Evolutionary conservation across 2,113 vertebrate species (phyloP).

Genomic region (Procavia capensis): DNA sequence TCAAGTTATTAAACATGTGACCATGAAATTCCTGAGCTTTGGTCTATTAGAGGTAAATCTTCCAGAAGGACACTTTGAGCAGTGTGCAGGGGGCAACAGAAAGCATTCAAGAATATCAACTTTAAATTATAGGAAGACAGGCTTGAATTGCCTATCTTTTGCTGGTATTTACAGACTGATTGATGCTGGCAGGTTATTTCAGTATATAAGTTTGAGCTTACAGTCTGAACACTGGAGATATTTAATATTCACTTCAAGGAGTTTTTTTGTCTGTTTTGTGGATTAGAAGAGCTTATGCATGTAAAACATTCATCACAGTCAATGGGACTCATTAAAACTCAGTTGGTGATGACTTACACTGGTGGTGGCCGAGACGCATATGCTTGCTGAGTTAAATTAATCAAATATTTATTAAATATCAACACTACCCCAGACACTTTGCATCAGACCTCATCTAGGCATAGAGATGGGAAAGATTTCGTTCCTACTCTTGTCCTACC

Average conservation of each 20-base stretch:
- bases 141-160: not conserved
- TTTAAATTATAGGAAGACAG: not conserved
- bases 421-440: not conserved
- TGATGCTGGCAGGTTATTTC: not conserved
- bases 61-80: not conserved
- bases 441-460: not conserved
- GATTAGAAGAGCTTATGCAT: slow-evolving; percentile 17
- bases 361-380: not conserved
- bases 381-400: slow-evolving; percentile 26
- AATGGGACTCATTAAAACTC: slow-evolving; percentile 62
- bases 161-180: not conserved
- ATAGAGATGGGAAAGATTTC: not conserved
- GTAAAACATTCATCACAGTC: slow-evolving; percentile 13
- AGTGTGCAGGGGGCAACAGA: not conserved
- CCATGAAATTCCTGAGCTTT: not conserved
- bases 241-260: not conserved
- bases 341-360: slow-evolving; percentile 33
- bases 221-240: not conserved
- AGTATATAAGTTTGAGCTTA: not conserved
- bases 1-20: slow-evolving; percentile 1
- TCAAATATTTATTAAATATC: slow-evolving; percentile 54
- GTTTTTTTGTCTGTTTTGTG: slow-evolving; percentile 59
- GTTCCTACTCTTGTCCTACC: not conserved
- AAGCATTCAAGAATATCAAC: not conserved
- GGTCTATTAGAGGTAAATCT: not conserved